Evolutionary conservation across 2,797 vertebrate genomes (phyloP), one percentile per base, ranked within the genome.

Genomic region (Emys orbicularis): DNA sequence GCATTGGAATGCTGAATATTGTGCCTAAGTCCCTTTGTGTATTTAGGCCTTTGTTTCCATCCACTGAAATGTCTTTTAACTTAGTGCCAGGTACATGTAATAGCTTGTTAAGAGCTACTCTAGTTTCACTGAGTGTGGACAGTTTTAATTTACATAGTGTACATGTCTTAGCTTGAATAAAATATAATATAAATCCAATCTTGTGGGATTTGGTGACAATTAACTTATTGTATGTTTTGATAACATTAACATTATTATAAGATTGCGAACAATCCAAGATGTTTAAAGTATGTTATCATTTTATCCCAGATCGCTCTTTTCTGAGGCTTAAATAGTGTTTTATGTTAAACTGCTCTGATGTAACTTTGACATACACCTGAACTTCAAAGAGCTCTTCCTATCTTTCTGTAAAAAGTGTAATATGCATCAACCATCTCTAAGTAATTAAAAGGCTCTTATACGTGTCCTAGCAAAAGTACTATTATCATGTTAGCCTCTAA

Each of bases 401-500:
- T 52, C n/a, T 83, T 31, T 77, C 72, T 88, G 34, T 86, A 25
- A 59, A 59, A 87, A 61, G 72, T 82, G 37, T 52, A 79, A 86
- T 82, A 23, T 65, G 47, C 29, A 74, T 72, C n/a, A 77, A 74
- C 21, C 44, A 88, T 86, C 44, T 92, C 37, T 34, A 93, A 87
- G 83, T 87, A 89, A 90, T 95, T 93, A 95, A 77, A 84, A 27
- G 27, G 44, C 77, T 87, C 89, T 91, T 92, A 77, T 11, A 65
- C 5, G 31, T 41, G 21, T 88, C 81, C 49, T 19, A 81, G 49
- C 27, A 65, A 89, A 96, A 90, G 84, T 56, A 47, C n/a, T 23
- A 44, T 87, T 79, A 87, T 34, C 59, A 54, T 79, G 81, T 94
- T 93, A 90, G 52, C 81, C 92, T 94, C 89, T 95, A 96, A 92